Conservation (phyloP, 1,140 invertebrate species). For the Thaumatotibia leucotreta region DNA sequence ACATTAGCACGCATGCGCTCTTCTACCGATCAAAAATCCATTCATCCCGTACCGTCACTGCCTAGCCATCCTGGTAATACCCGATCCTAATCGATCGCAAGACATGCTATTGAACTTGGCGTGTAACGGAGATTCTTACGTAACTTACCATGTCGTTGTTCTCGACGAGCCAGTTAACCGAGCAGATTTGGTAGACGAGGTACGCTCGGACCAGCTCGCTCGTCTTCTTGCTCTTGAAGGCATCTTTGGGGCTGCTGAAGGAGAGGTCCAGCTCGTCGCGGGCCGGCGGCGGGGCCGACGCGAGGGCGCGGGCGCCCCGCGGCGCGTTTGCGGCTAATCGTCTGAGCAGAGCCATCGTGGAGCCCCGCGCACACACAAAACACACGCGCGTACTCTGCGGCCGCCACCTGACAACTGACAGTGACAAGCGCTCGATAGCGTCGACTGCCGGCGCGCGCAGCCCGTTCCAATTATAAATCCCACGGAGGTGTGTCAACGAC, state of each 20-base stretch:
- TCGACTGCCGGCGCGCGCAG: slow-evolving; percentile 53
- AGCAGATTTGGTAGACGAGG: slow-evolving; percentile 95
- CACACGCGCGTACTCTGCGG: slow-evolving; percentile 45
- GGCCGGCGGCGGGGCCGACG: slow-evolving; percentile 42
- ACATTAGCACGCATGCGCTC: slow-evolving; percentile 19
- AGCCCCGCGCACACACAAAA: slow-evolving; percentile 48
- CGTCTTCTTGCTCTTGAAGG: slow-evolving; percentile 97
- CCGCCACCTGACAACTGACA: slow-evolving; percentile 61
- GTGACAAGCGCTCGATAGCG: slow-evolving; percentile 61
- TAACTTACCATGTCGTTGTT: slow-evolving; percentile 94
- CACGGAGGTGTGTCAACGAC: slow-evolving; percentile 62
- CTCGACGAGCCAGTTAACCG: slow-evolving; percentile 92
- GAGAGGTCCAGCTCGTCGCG: slow-evolving; percentile 91
- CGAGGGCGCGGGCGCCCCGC: slow-evolving; percentile 48
- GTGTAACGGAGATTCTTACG: slow-evolving; percentile 28
- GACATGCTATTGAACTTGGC: neutral
- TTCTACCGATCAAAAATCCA: slow-evolving; percentile 23
- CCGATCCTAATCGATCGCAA: neutral
- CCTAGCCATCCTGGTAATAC: neutral
- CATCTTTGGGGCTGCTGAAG: slow-evolving; percentile 88
- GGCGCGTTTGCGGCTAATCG: slow-evolving; percentile 57
- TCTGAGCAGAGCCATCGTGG: slow-evolving; percentile 64
- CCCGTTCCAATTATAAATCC: slow-evolving; percentile 64
- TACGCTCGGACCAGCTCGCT: slow-evolving; percentile 94
- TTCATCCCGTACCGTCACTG: slow-evolving; percentile 15